Percentiles rank a stretch among this genome's conserved stretches.
Conservation (phyloP, 1,140 invertebrate genomes). For the Trissolcus basalis region DNA sequence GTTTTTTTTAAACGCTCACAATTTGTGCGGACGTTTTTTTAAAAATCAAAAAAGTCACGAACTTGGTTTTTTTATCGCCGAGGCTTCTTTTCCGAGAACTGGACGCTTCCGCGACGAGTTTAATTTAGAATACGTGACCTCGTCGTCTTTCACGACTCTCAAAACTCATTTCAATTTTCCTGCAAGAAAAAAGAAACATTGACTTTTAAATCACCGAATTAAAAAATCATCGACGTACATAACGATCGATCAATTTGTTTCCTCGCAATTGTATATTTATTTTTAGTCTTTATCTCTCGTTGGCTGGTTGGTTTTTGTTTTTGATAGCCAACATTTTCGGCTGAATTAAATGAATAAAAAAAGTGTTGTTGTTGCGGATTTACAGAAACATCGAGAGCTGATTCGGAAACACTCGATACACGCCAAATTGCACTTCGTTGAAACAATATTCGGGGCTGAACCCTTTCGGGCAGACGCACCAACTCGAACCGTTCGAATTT, state of each 20-base stretch:
- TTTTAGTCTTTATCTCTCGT: background rate
- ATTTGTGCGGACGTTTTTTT: no score
- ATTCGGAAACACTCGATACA: conserved; percentile 32
- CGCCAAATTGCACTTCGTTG: conserved; percentile 33
- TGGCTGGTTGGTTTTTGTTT: background rate
- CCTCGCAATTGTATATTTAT: no score
- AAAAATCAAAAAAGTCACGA: no score
- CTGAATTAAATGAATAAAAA: conserved; percentile 10
- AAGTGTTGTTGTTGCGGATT: conserved; percentile 1
- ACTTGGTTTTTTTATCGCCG: background rate
- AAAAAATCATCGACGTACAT: background rate
- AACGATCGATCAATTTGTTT: no score
- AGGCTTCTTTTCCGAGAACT: conserved; percentile 1
- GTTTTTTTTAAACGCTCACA: background rate
- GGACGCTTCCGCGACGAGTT: conserved; percentile 5
- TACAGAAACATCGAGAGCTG: conserved; percentile 13
- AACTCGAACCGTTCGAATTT: no score
- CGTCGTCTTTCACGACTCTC: background rate
- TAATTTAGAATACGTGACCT: conserved; percentile 29
- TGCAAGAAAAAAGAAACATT: background rate
- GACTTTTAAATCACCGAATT: background rate
- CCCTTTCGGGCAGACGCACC: no score
- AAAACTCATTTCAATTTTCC: conserved; percentile 1
- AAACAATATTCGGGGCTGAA: no score
- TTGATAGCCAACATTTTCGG: no score